Percentiles rank a stretch among this genome's conserved stretches.
Evolutionary conservation across 2,888 invertebrate genomes (phyloP).

Genomic region (Rotaria socialis): DNA sequence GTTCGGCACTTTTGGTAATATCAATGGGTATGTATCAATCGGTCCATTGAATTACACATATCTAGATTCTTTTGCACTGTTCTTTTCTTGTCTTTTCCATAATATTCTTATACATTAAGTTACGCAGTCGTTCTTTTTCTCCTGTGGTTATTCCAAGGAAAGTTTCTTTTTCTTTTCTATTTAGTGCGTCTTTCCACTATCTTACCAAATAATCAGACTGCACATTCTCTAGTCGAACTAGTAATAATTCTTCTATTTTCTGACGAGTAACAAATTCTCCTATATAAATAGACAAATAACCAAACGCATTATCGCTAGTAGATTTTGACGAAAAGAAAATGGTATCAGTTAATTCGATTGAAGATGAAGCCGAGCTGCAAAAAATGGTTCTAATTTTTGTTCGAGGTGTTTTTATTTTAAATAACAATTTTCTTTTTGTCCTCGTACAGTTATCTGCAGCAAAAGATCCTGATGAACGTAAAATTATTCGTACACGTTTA

Average conservation of each 20-base stretch:
- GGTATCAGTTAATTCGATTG: constrained; percentile 13
- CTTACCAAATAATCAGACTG: background rate
- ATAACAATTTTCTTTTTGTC: too few relatives aligned
- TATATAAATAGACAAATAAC: background rate
- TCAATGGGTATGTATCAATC: background rate
- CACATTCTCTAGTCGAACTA: background rate
- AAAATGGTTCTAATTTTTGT: background rate
- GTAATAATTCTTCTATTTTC: background rate
- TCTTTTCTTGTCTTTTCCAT: background rate
- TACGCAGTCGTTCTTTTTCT: background rate
- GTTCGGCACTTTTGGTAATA: too few relatives aligned
- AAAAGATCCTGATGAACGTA: constrained; percentile 24
- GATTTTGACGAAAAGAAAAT: background rate
- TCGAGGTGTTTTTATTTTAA: background rate
- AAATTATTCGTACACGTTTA: constrained; percentile 19
- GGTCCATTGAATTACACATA: background rate
- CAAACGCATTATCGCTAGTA: too few relatives aligned
- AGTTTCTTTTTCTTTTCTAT: background rate
- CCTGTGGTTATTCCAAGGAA: background rate
- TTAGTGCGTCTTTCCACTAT: background rate
- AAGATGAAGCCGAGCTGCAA: constrained; percentile 19
- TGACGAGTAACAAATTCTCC: background rate
- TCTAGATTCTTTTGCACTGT: background rate
- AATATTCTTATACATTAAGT: background rate
- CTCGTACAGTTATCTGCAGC: background rate